Evolutionary conservation across 2,113 vertebrate species (phyloP), one percentile per base, ranked within the genome.

Genomic region (Eidolon helvum): DNA sequence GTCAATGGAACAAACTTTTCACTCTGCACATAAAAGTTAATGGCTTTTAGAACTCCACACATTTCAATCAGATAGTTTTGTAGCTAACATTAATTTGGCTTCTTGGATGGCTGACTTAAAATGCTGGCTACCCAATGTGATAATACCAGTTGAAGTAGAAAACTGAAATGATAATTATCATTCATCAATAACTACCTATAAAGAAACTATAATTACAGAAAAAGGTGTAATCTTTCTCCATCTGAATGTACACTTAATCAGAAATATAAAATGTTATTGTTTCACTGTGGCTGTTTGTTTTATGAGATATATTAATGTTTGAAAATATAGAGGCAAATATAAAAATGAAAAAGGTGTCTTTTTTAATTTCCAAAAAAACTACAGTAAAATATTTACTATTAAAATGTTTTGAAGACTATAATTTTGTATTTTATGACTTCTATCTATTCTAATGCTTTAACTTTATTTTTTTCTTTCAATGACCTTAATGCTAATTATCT

Each of bases 11-110:
- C 74, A 94, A 98, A 98, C 91, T 96, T 97, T 89, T 93, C 65
- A 74, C 24, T 86, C 85, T 94, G 68, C 89, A 93, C 55, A 94
- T 97, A 94, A 98, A 98, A 94, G 72, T 94, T 96, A 97, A 96
- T 94, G 91, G 59, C 79, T 97, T 97, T 96, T 69, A 96, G 65
- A 98, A 91, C 78, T 93, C 79, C 69, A 90, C 48, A 55, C 6
- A 0, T 94, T 95, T 95, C 91, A 94, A 89, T 97, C 82, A 91
- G 86, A 89, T 87, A 92, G 43, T 94, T 97, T 95, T 94, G 80
- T 78, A 95, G 85, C 86, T 94, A 94, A 94, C 89, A 96, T 93
- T 94, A 96, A 97, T 55, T 91, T 96, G 63, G n/a, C 57, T 96
- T 77, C 86, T 94, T 94, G 94, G 83, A 86, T 90, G 57, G 71